Base-by-base conservation (phyloP, 2,797 vertebrate species). In the Siniperca obscura region DNA sequence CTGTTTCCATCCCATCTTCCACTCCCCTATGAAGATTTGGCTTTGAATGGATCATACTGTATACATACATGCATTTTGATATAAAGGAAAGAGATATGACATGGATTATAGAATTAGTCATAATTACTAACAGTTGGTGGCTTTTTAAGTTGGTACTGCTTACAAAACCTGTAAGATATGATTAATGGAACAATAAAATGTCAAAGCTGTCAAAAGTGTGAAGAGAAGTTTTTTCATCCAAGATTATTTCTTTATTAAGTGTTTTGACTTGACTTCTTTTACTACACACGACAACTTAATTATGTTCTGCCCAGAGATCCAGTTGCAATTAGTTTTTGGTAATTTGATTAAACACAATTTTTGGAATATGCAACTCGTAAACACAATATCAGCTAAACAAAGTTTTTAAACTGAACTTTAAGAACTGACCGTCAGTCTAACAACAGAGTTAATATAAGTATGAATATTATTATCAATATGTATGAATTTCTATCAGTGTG, bases 131-230 rank as follows among this genome's bases (percentile, higher is more conserved):
- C 90, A 89, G 86, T 86, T 78, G 79, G 82, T 75, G 83, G 84
- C 85, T 93, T 86, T 87, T 90, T 59, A 89, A 88, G 82, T 82
- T 83, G 83, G 85, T 74, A 70, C 78, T 66, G 80, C 93, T 92
- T 87, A 87, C 78, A 90, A 90, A 91, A 91, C 80, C 50, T 93
- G 90, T 87, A 89, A 89, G 72, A 90, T 82, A 82, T 89, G 62
- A 91, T 92, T 91, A 91, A 93, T 87, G 88, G 84, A 91, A 89
- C 74, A 93, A 93, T 92, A 92, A 94, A 93, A 90, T 86, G 83
- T 90, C 76, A 83, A 91, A 88, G 88, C 87, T 94, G 86, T 87
- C 56, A 82, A 76, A 80, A 8, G 74, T 83, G 66, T 86, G 27
- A 34, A 65, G 25, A 83, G 21, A 7, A 1, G 0, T 70, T 80